Evolutionary conservation across 2,797 vertebrate genomes (phyloP).

Genomic region (Eulemur rubriventer): DNA sequence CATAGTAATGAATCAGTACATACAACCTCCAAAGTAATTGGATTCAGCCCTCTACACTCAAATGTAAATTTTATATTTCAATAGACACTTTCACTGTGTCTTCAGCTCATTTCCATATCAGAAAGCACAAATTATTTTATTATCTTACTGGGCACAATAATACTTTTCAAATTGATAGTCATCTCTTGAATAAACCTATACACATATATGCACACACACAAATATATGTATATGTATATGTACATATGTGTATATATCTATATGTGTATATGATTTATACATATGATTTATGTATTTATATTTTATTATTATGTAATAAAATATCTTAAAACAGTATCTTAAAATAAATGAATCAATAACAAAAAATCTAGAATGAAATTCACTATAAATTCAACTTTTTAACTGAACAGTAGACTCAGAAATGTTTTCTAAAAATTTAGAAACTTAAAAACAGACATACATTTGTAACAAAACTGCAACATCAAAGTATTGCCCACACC

Average conservation of each 20-base stretch:
- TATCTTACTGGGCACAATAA: background rate
- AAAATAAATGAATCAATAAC: background rate
- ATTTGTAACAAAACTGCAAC: background rate
- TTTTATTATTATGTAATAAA: background rate
- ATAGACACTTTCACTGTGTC: background rate
- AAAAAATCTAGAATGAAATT: background rate
- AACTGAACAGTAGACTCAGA: background rate
- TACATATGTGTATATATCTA: background rate
- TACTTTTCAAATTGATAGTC: background rate
- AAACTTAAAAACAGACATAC: background rate
- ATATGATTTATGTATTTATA: background rate
- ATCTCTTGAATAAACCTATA: background rate
- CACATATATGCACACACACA: background rate
- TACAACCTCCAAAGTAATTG: background rate
- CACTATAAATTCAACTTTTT: background rate
- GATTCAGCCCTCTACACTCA: background rate
- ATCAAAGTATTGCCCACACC: background rate
- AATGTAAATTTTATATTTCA: slow-evolving; percentile 35
- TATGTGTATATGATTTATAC: background rate
- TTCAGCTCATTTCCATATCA: background rate
- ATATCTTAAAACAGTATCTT: background rate
- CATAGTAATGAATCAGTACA: background rate
- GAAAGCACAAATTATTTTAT: background rate
- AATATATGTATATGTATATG: background rate
- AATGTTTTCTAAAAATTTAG: background rate